phyloP scores from a whole-genome alignment of 2,888 invertebrate genomes.

The Sepioteuthis lessoniana region DNA sequence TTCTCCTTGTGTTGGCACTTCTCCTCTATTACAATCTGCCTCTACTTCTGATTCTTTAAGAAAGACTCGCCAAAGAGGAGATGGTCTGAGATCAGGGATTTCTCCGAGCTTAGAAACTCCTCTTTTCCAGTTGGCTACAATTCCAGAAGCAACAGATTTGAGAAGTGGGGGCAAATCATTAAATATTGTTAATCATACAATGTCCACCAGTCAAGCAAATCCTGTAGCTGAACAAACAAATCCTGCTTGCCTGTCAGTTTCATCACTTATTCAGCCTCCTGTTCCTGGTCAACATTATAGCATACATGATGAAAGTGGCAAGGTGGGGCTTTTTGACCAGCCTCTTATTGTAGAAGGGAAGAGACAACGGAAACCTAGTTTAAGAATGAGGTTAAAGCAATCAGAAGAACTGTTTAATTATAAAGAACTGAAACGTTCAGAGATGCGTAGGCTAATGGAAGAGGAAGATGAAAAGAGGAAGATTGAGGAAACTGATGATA shows the following conservation, averaged over 20 bases:
- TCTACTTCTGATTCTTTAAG: neutral
- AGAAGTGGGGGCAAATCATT: neutral
- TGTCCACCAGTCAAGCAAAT: too few species aligned
- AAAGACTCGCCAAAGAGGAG: constrained; percentile 36
- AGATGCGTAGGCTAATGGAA: neutral
- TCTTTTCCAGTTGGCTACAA: neutral
- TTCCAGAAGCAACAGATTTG: neutral
- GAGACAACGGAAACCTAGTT: constrained; percentile 71
- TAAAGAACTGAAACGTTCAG: constrained; percentile 52
- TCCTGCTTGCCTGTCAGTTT: neutral
- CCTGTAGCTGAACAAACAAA: neutral
- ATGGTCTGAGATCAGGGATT: neutral
- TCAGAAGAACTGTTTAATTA: constrained; percentile 55
- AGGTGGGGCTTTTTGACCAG: constrained; percentile 59
- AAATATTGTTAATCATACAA: neutral
- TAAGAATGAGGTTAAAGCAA: constrained; percentile 66
- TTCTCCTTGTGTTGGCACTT: neutral
- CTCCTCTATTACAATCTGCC: neutral
- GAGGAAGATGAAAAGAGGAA: constrained; percentile 5
- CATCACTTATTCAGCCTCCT: neutral
- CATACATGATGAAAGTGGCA: constrained; percentile 41
- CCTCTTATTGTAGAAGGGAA: constrained; percentile 72
- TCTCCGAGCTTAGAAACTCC: neutral
- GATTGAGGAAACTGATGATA: constrained; percentile 49
- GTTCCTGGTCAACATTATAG: neutral